These are phyloP conservation scores for Datnioides undecimradiatus DNA, from an alignment of 2,113 vertebrate genomes.

Conservation along the genomic window DNA sequence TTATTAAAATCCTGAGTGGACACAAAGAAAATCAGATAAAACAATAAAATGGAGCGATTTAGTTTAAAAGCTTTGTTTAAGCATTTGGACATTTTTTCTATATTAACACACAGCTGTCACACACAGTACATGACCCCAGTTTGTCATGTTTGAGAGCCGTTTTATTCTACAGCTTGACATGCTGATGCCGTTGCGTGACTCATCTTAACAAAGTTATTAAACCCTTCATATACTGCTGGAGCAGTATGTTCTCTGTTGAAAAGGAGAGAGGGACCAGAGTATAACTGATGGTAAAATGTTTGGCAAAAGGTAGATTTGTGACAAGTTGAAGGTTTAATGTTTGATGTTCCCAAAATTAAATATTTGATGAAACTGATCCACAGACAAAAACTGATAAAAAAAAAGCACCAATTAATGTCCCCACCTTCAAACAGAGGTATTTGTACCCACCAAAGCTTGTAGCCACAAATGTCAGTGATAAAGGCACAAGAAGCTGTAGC, in stretches of 20 bases:
- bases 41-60: neutral
- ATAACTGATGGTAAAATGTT: neutral
- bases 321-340: neutral
- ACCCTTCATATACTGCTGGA: constrained; percentile 3
- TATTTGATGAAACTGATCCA: neutral
- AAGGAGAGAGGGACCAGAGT: neutral
- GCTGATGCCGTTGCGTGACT: neutral
- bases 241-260: neutral
- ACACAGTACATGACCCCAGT: neutral
- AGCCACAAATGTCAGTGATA: neutral
- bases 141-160: neutral
- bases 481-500: neutral
- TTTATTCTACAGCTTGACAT: constrained; percentile 12
- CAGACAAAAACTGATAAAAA: no score
- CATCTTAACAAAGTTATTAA: constrained; percentile 8
- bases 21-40: neutral
- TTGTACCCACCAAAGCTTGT: neutral
- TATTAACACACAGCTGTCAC: neutral
- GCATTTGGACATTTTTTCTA: neutral
- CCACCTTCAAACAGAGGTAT: neutral
- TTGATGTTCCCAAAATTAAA: no score
- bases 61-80: neutral
- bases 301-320: neutral
- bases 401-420: neutral
- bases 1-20: no score